phyloP scores from a whole-genome alignment of 2,797 vertebrate species.

The Phalloptychus januarius region DNA sequence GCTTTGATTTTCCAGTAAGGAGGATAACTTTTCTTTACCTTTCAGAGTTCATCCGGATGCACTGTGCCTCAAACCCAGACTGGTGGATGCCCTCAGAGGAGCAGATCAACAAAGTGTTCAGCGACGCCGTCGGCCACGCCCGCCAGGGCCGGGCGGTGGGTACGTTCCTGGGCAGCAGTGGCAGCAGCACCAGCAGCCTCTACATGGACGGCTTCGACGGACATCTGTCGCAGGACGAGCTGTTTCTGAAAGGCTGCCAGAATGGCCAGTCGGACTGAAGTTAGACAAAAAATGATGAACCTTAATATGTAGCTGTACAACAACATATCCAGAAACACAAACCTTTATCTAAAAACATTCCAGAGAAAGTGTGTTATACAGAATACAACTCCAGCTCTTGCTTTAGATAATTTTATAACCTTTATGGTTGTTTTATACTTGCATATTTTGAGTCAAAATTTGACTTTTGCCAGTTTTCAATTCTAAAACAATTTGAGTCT shows the following conservation, averaged over 20 bases:
- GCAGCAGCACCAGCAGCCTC: slow-evolving; percentile 86
- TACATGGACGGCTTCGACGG: slow-evolving; percentile 92
- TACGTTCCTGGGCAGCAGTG: slow-evolving; percentile 84
- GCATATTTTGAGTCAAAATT: slow-evolving; percentile 16
- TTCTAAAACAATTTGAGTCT: slow-evolving; percentile 53
- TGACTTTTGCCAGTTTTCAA: slow-evolving; percentile 34
- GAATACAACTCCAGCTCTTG: slow-evolving; percentile 32
- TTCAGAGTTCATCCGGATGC: slow-evolving; percentile 99
- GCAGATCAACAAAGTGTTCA: slow-evolving; percentile 99
- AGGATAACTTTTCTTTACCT: not conserved
- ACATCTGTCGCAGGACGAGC: slow-evolving; percentile 90
- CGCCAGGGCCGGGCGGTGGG: slow-evolving; percentile 95
- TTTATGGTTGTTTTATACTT: slow-evolving; percentile 52
- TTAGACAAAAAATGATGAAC: slow-evolving; percentile 6
- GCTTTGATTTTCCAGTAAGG: not conserved
- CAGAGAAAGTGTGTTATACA: slow-evolving; percentile 51
- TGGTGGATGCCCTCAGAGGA: slow-evolving; percentile 99
- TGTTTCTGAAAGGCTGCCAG: slow-evolving; percentile 89
- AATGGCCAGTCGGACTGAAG: slow-evolving; percentile 90
- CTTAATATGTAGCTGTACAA: slow-evolving; percentile 64
- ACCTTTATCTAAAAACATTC: slow-evolving; percentile 72
- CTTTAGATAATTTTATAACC: slow-evolving; percentile 50
- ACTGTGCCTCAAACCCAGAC: slow-evolving; percentile 97
- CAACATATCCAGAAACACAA: slow-evolving; percentile 60
- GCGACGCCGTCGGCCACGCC: slow-evolving; percentile 95